A percentile compares a stretch with the other conserved stretches of the same genome.
Conservation (phyloP, 2,888 invertebrate genomes). For the Blastobasis lacticolella region DNA sequence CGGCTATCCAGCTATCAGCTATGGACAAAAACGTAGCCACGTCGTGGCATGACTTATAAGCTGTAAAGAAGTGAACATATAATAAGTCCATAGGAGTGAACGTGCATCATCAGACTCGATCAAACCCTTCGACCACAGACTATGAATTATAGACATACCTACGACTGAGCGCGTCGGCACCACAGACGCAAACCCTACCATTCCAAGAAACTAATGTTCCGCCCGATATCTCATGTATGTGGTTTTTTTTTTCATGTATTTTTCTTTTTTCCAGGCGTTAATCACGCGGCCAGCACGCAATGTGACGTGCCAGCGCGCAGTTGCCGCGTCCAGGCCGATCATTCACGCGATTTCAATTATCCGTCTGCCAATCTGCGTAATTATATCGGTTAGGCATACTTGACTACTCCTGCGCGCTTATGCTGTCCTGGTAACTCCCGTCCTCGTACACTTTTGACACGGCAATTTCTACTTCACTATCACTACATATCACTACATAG, state of each 20-base stretch:
- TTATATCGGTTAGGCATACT: constrained; percentile 26
- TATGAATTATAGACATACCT: too few relatives aligned
- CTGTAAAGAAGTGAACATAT: too few relatives aligned
- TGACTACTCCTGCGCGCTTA: background rate
- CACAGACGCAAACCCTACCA: background rate
- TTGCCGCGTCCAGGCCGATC: constrained; percentile 39
- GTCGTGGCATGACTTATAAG: too few relatives aligned
- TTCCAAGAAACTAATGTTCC: constrained; percentile 38
- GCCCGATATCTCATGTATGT: constrained; percentile 21
- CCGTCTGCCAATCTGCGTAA: constrained; percentile 42
- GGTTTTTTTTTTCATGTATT: constrained; percentile 7
- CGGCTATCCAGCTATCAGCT: too few relatives aligned
- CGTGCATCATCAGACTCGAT: too few relatives aligned
- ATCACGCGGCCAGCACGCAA: constrained; percentile 43
- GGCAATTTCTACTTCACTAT: too few relatives aligned
- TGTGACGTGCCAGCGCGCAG: constrained; percentile 42
- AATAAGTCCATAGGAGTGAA: too few relatives aligned
- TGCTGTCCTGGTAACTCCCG: background rate
- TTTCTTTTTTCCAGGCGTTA: constrained; percentile 29
- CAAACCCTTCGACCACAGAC: too few relatives aligned
- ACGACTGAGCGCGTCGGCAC: too few relatives aligned
- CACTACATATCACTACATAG: too few relatives aligned
- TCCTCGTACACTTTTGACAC: too few relatives aligned
- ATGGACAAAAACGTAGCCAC: too few relatives aligned
- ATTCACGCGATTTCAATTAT: constrained; percentile 57